Conservation (phyloP, 2,113 vertebrate genomes). For the Scomber scombrus region DNA sequence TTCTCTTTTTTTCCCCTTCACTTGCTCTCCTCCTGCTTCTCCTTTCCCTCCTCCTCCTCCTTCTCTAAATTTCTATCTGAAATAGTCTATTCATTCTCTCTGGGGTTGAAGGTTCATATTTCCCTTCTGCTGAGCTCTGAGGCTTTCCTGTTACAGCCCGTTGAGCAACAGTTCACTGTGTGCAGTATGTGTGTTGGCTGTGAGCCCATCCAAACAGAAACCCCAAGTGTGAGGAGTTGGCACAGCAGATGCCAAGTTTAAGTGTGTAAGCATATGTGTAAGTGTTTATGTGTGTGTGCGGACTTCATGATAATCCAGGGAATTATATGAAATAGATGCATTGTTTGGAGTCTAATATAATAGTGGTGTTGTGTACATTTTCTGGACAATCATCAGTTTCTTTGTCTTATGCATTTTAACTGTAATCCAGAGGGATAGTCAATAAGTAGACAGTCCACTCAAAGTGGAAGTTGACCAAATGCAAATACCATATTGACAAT, state of each 20-base stretch:
- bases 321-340: not conserved
- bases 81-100: constrained; percentile 15
- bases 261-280: not conserved
- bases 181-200: constrained; percentile 36
- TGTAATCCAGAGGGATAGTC: too few relatives aligned
- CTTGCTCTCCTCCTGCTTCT: too few relatives aligned
- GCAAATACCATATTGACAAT: too few relatives aligned
- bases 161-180: constrained; percentile 46
- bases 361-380: not conserved
- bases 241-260: constrained; percentile 12
- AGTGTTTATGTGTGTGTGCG: not conserved
- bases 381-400: not conserved
- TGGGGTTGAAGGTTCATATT: constrained; percentile 30
- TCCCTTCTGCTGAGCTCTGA: constrained; percentile 34
- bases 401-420: too few relatives aligned
- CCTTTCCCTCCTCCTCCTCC: too few relatives aligned
- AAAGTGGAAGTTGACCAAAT: too few relatives aligned
- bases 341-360: not conserved
- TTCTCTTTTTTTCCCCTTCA: not conserved
- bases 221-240: constrained; percentile 41
- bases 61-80: not conserved
- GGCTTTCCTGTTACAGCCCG: constrained; percentile 37
- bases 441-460: too few relatives aligned
- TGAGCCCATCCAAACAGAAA: constrained; percentile 43
- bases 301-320: not conserved